These are phyloP conservation scores for Pavo muticus DNA, from an alignment of 2,113 vertebrate genomes.

Conservation along the genomic window DNA sequence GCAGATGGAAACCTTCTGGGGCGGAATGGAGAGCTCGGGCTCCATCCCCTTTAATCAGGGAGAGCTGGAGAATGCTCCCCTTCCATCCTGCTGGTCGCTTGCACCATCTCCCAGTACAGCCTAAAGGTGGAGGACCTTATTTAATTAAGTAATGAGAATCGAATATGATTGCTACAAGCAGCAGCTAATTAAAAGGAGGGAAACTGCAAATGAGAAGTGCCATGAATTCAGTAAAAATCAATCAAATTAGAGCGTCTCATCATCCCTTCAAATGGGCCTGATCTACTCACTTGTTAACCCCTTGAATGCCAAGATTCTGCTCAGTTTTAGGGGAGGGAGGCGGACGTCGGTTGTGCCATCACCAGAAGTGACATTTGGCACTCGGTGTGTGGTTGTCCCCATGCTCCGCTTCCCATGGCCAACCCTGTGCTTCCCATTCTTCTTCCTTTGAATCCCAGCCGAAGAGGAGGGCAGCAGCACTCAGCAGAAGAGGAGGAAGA, in stretches of 20 bases:
- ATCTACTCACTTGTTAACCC: constrained; percentile 3
- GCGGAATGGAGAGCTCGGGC: not conserved
- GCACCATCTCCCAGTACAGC: not conserved
- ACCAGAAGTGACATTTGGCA: not conserved
- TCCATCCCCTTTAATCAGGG: not conserved
- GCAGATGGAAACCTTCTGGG: not conserved
- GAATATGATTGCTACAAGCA: constrained; percentile 67
- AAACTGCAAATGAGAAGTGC: constrained; percentile 62
- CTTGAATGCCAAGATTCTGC: not conserved
- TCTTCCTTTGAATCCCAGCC: constrained; percentile 17
- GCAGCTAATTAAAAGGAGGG: constrained; percentile 63
- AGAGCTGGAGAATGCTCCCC: not conserved
- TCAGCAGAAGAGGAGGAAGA: not conserved
- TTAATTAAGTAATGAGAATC: constrained; percentile 67
- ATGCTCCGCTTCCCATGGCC: not conserved
- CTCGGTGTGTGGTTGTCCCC: not conserved
- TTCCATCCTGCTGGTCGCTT: not conserved
- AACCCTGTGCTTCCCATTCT: not conserved
- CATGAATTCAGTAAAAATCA: constrained; percentile 53
- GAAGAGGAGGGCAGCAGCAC: not conserved
- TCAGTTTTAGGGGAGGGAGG: rapidly evolving
- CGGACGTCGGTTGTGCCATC: rapidly evolving
- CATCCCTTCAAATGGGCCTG: not conserved
- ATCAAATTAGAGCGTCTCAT: constrained; percentile 43
- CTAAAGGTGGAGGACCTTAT: constrained; percentile 37